Percentiles rank a stretch among this genome's conserved stretches.
These are phyloP conservation scores for Melanotaenia boesemani DNA, from an alignment of 2,797 vertebrate species.

Conservation along the genomic window DNA sequence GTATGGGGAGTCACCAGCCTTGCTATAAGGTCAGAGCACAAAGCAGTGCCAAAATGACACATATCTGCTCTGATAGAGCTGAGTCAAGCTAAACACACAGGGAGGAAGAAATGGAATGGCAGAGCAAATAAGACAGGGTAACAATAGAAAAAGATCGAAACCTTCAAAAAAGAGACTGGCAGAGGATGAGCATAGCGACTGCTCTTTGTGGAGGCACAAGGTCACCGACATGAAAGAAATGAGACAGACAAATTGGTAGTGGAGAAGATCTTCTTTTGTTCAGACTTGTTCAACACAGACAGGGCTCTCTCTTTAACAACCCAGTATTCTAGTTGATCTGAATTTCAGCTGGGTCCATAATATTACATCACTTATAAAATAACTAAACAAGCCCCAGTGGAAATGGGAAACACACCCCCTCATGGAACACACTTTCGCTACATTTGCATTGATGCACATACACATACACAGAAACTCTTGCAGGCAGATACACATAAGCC, in stretches of 20 bases:
- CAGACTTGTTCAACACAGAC: conserved; percentile 32
- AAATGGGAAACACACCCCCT: conserved; percentile 47
- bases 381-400: conserved; percentile 63
- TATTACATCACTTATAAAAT: conserved; percentile 75
- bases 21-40: conserved; percentile 68
- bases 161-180: conserved; percentile 51
- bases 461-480: conserved; percentile 38
- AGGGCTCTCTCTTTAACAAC: conserved; percentile 39
- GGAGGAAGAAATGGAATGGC: conserved; percentile 29
- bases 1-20: conserved; percentile 72
- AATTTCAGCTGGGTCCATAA: conserved; percentile 75
- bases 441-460: conserved; percentile 39
- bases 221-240: conserved; percentile 54
- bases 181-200: conserved; percentile 43
- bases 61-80: conserved; percentile 57
- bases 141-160: conserved; percentile 56
- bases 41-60: conserved; percentile 71
- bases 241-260: conserved; percentile 44
- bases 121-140: conserved; percentile 31
- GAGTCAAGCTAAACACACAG: conserved; percentile 34
- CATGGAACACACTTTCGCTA: conserved; percentile 33
- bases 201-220: conserved; percentile 49
- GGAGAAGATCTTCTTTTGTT: conserved; percentile 53
- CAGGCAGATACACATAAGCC: conserved; percentile 45
- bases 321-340: conserved; percentile 59